These are phyloP conservation scores for Cottus gobio DNA, from an alignment of 2,113 vertebrate genomes.

Conservation along the genomic window DNA sequence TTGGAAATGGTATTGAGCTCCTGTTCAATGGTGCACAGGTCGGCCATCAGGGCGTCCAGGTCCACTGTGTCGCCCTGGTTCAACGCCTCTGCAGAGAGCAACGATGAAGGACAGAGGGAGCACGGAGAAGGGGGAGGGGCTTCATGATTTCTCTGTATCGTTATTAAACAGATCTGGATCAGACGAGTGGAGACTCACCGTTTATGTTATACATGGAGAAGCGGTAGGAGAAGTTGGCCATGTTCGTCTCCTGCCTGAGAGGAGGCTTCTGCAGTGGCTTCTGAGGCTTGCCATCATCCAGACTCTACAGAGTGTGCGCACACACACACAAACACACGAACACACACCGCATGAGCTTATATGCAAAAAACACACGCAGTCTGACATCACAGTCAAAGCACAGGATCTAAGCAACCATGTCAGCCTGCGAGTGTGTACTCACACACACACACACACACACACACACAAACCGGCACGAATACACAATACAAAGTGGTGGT, in stretches of 20 bases:
- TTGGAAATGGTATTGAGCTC: constrained; percentile 94
- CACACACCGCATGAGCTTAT: background rate
- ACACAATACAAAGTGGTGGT: constrained; percentile 38
- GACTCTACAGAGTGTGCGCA: constrained; percentile 82
- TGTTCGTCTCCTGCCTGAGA: constrained; percentile 96
- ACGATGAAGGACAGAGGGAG: background rate
- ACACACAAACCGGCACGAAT: background rate
- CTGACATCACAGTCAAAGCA: constrained; percentile 19
- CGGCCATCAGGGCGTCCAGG: constrained; percentile 98
- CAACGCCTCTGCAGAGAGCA: constrained; percentile 89
- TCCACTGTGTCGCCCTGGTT: constrained; percentile 97
- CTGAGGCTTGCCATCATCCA: constrained; percentile 92
- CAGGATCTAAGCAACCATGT: constrained; percentile 28
- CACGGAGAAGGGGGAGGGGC: background rate
- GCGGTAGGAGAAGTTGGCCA: constrained; percentile 99
- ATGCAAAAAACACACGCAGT: constrained; percentile 20
- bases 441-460: constrained; percentile 8
- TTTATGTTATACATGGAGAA: constrained; percentile 99
- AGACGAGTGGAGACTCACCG: constrained; percentile 83
- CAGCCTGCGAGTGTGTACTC: constrained; percentile 24
- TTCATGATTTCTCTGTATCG: background rate
- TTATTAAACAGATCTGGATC: background rate
- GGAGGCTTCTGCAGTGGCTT: constrained; percentile 92
- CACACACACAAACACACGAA: background rate
- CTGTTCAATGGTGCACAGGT: constrained; percentile 98